Evolutionary conservation across 2,888 invertebrate species (phyloP), one percentile per base, ranked within the genome.

Genomic region (Alviniconcha strummeri): DNA sequence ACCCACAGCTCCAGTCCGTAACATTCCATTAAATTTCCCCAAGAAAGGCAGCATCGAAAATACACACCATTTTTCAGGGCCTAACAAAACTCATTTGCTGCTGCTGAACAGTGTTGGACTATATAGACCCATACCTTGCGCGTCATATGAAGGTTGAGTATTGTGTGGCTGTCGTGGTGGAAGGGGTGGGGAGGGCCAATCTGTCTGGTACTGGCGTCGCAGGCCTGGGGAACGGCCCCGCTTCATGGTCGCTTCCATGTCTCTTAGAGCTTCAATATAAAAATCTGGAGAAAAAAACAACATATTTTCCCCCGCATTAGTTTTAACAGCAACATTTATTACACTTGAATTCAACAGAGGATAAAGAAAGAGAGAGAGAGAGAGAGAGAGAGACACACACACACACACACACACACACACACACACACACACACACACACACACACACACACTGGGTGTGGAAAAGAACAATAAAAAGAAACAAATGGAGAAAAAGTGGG

Each of bases 121-220:
- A 19, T 55, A 55, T n/a, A 17, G 56, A 1, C n/a, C 36, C 64
- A 7, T 60, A 75, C 75, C 75, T 54, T 64, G 64, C 15, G 52
- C 17, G 15, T 75, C 72, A 75, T 56, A 64, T n/a, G 17, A 57
- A 19, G n/a, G 82, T 56, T 74, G 52, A 57, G 17, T 5, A 5
- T 36, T 52, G 17, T 52, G 17, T 54, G 56, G n/a, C 36, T 56
- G 64, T 15, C 64, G 78, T 2, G 57, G 78, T 4, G 78, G 36
- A 5, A 64, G 60, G 60, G 78, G 78, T 7, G 78, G 78, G 36
- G 85, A 54, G 4, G 88, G 88, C 88, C 88, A 88, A 36, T 85
- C 85, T 6, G 87, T 87, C 79, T 88, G 88, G 86, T 86, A 87
- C 79, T 84, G 85, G 19, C 87, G 83, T 3, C 85, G 83, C 8